phyloP scores from a whole-genome alignment of 2,797 vertebrate genomes.

The Pangasius larnaudii region DNA sequence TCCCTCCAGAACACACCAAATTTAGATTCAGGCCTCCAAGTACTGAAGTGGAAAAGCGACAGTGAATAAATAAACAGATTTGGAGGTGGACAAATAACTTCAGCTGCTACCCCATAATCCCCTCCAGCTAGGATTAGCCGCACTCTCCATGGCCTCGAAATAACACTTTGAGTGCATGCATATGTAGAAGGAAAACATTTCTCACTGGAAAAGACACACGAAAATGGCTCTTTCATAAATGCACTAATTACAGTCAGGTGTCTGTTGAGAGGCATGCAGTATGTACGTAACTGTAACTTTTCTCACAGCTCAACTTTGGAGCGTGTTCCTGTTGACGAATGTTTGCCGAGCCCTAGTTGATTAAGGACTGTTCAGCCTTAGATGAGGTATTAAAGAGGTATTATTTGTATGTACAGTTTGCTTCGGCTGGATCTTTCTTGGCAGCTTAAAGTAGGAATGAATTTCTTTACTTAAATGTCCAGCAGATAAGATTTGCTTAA shows the following conservation, averaged over 20 bases:
- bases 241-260: background rate
- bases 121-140: constrained; percentile 34
- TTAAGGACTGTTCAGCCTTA: background rate
- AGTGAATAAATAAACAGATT: constrained; percentile 45
- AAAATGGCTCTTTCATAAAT: background rate
- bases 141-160: constrained; percentile 24
- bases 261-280: background rate
- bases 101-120: constrained; percentile 26
- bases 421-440: background rate
- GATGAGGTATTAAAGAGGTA: background rate
- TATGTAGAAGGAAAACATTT: background rate
- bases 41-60: constrained; percentile 24
- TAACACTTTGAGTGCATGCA: constrained; percentile 30
- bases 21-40: constrained; percentile 30
- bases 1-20: constrained; percentile 5
- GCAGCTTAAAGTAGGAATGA: background rate
- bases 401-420: background rate
- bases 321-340: background rate
- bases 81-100: constrained; percentile 46
- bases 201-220: background rate
- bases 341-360: background rate
- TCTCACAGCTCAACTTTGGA: background rate
- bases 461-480: background rate
- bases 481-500: background rate
- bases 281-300: background rate